These are phyloP conservation scores for Anseranas semipalmata DNA, from an alignment of 2,113 vertebrate genomes.

Conservation along the genomic window DNA sequence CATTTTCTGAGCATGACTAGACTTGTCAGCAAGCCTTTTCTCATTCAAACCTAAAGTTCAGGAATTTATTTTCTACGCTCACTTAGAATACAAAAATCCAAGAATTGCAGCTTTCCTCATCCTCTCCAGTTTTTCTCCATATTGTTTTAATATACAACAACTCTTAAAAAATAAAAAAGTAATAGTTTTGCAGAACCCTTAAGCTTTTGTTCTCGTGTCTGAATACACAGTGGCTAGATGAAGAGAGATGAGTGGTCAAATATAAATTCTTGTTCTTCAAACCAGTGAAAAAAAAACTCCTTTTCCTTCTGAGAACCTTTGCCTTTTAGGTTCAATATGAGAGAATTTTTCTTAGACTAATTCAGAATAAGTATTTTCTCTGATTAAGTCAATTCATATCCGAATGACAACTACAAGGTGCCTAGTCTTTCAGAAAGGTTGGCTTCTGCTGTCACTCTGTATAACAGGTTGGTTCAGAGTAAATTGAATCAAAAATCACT, in stretches of 20 bases:
- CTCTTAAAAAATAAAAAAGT: neutral
- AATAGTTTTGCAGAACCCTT: neutral
- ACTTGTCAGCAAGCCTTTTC: constrained; percentile 24
- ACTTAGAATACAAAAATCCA: constrained; percentile 2
- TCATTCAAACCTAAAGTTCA: constrained; percentile 13
- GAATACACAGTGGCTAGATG: neutral
- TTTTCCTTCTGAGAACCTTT: neutral
- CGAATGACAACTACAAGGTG: neutral
- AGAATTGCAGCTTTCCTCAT: neutral
- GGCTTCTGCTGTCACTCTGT: neutral
- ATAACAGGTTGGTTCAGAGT: neutral
- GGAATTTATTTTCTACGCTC: constrained; percentile 26
- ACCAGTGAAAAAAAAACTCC: neutral
- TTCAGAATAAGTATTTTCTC: neutral
- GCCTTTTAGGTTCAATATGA: neutral
- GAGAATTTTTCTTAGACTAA: neutral
- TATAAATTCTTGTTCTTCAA: neutral
- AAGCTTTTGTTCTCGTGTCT: neutral
- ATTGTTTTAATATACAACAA: neutral
- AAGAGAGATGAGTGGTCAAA: neutral
- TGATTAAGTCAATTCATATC: neutral
- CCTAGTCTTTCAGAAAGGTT: neutral
- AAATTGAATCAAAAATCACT: neutral
- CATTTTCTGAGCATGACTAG: constrained; percentile 41
- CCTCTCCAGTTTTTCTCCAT: neutral